These are phyloP conservation scores for Drosophila paranaensis DNA, from an alignment of 2,888 invertebrate species.

Conservation along the genomic window DNA sequence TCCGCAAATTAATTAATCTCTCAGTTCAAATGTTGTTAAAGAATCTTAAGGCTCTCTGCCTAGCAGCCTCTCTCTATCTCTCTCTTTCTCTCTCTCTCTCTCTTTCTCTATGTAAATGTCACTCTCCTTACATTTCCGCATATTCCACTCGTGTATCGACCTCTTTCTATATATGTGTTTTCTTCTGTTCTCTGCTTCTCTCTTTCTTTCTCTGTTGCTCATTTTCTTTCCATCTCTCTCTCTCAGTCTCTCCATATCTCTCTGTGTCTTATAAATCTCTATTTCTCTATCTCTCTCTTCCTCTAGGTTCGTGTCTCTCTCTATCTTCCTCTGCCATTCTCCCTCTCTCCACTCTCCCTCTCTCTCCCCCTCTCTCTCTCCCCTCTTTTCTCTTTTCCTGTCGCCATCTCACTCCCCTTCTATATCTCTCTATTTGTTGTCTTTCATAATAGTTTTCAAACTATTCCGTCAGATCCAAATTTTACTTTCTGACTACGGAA, in stretches of 20 bases:
- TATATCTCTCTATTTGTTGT: not conserved
- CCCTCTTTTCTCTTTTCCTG: too few species aligned
- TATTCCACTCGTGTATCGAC: too few species aligned
- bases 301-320: not conserved
- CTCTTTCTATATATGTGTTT: not conserved
- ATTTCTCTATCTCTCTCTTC: not conserved
- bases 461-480: constrained; percentile 4
- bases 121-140: not conserved
- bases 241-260: not conserved
- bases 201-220: not conserved
- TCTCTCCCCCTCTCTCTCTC: not conserved
- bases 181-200: not conserved
- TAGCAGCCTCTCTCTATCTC: not conserved
- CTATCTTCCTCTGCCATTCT: too few species aligned
- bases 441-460: not conserved
- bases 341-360: not conserved
- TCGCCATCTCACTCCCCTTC: too few species aligned
- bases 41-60: not conserved
- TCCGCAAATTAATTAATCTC: not conserved
- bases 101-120: not conserved
- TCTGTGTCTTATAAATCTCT: accelerated
- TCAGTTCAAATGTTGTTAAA: not conserved
- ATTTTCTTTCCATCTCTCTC: not conserved
- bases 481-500: not conserved
- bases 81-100: not conserved